Evolutionary conservation across 2,797 vertebrate genomes (phyloP), one percentile per base, ranked within the genome.

Genomic region (Bryconaethiops microstoma): DNA sequence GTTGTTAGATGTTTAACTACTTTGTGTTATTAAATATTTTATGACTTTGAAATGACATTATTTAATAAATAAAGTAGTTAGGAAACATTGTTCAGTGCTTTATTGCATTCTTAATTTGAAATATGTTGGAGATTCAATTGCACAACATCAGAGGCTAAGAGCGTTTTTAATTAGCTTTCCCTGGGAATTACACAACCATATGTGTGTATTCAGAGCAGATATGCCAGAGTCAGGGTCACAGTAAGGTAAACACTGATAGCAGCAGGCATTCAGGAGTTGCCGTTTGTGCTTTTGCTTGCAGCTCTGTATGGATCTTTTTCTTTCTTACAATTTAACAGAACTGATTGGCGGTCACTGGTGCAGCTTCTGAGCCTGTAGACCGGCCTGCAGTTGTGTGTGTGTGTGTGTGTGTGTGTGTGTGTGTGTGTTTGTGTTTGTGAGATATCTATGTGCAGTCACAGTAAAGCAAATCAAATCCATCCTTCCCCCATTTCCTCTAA

Each of bases 381-480:
- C 68, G 74, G 77, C 78, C 71, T 84, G 83, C 72, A 74, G n/a
- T 77, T 76, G 78, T 35, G 35, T 16, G 35, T 78, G 29, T 67
- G 42, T 72, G 42, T 71, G 78, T 76, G 57, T 71, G 74, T 70
- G 57, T 78, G 65, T 84, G 76, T 83, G 76, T 84, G 63, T 76
- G 78, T 35, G 35, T 16, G 35, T 78, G 29, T 67, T 25, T 72
- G 42, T 71, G 35, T 35, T 35, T 35, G 35, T 82, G 68, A 76
- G 52, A 60, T 42, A 57, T 71, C 29, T 69, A 68, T 52, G 59
- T 35, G 35, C 71, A 71, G 70, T 79, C 74, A 79, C 64, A 50
- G 74, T 7, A 55, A 64, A 45, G 40, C 64, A 87, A 88, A 82
- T 92, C 82, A 87, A 82, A 92, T 93, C 90, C 89, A 88, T 90